These are phyloP conservation scores for Cephalopholis sonnerati DNA, from an alignment of 2,113 vertebrate genomes.

Conservation along the genomic window DNA sequence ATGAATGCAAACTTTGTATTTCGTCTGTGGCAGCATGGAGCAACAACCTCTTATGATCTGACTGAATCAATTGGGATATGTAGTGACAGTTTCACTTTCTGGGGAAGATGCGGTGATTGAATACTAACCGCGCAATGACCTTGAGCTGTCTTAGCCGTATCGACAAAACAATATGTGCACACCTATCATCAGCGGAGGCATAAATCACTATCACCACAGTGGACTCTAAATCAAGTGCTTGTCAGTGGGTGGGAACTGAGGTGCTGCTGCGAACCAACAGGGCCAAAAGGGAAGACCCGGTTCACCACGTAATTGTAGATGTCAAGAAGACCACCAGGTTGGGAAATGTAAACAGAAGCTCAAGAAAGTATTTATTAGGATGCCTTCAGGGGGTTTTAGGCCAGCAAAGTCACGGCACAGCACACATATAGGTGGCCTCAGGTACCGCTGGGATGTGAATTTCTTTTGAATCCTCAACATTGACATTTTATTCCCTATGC, in stretches of 20 bases:
- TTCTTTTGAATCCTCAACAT: constrained; percentile 34
- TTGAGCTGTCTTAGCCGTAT: constrained; percentile 76
- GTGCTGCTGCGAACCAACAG: constrained; percentile 42
- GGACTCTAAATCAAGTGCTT: constrained; percentile 78
- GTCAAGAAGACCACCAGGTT: constrained; percentile 77
- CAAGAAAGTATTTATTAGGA: constrained; percentile 67
- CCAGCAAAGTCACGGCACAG: constrained; percentile 19
- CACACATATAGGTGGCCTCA: constrained; percentile 13
- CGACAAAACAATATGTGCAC: constrained; percentile 82
- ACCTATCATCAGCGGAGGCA: constrained; percentile 78
- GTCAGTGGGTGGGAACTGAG: constrained; percentile 72
- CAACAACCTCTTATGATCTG: constrained; percentile 59
- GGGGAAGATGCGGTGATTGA: constrained; percentile 67
- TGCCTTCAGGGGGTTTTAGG: constrained; percentile 52
- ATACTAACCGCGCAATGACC: constrained; percentile 72
- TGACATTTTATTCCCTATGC: constrained; percentile 40
- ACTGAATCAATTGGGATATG: constrained; percentile 56
- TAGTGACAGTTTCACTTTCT: constrained; percentile 64
- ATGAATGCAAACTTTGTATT: constrained; percentile 62
- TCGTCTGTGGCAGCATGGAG: constrained; percentile 27
- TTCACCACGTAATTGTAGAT: constrained; percentile 74
- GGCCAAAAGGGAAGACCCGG: constrained; percentile 66
- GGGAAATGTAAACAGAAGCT: constrained; percentile 77
- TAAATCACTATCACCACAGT: constrained; percentile 75
- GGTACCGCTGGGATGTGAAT: constrained; percentile 25